A percentile compares a stretch with the other conserved stretches of the same genome.
Evolutionary conservation across 1,140 invertebrate species (phyloP).

Genomic region (Telenomus remus): DNA sequence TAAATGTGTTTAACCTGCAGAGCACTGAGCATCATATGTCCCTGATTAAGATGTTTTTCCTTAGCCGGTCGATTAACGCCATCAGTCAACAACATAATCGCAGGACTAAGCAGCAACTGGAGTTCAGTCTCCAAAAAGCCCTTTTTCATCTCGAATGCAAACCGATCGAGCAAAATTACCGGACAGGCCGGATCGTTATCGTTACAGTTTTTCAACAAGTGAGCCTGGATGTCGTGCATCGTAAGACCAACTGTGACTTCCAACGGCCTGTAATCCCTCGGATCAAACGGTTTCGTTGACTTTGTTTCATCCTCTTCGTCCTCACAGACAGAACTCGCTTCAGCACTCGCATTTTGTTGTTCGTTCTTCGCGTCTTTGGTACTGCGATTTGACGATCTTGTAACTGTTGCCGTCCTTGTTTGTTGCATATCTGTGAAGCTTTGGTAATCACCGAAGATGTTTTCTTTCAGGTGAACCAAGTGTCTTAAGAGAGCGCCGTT

Average conservation of each 20-base stretch:
- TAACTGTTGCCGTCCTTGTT: slow-evolving; percentile 63
- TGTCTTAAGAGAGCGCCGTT: slow-evolving; percentile 93
- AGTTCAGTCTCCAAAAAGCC: slow-evolving; percentile 92
- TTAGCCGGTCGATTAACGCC: slow-evolving; percentile 80
- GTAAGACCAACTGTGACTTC: slow-evolving; percentile 95
- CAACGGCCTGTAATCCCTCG: slow-evolving; percentile 89
- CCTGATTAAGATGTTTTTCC: slow-evolving; percentile 89
- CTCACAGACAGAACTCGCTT: slow-evolving; percentile 72
- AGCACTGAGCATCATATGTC: slow-evolving; percentile 91
- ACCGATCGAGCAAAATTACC: slow-evolving; percentile 90
- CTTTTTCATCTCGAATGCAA: slow-evolving; percentile 98
- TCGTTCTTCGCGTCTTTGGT: slow-evolving; percentile 65
- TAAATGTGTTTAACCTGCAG: slow-evolving; percentile 18
- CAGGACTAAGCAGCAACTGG: slow-evolving; percentile 92
- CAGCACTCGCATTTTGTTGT: slow-evolving; percentile 64
- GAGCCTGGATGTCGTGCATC: slow-evolving; percentile 95
- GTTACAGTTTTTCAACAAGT: slow-evolving; percentile 92
- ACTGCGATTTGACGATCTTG: slow-evolving; percentile 63
- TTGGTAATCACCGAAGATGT: slow-evolving; percentile 97
- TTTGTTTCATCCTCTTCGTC: slow-evolving; percentile 76
- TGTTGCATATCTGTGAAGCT: slow-evolving; percentile 94
- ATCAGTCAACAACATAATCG: slow-evolving; percentile 87
- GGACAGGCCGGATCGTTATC: slow-evolving; percentile 93
- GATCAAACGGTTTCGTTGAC: slow-evolving; percentile 84
- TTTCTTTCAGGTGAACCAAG: slow-evolving; percentile 94